phyloP scores from a whole-genome alignment of 2,113 vertebrate species.

The Okapia johnstoni region DNA sequence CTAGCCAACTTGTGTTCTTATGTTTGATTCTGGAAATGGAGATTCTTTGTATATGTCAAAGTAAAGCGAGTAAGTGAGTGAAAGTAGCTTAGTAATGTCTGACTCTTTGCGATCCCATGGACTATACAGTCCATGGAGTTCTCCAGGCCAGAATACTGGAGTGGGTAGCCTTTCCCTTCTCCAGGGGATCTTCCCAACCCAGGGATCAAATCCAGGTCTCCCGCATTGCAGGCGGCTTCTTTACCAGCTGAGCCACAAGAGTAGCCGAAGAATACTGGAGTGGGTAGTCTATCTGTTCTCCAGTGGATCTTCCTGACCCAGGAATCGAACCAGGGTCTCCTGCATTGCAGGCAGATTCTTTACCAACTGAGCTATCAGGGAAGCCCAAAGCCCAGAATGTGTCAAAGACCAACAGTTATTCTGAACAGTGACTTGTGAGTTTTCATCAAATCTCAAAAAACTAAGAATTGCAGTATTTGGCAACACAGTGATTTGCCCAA shows the following conservation, averaged over 20 bases:
- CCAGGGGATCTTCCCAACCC: neutral
- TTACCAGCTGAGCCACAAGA: neutral
- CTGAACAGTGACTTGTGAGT: neutral
- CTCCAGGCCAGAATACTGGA: neutral
- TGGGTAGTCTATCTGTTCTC: neutral
- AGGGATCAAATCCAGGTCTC: neutral
- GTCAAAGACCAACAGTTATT: neutral
- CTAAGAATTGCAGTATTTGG: neutral
- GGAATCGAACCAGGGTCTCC: neutral
- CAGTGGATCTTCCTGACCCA: neutral
- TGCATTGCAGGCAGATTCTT: neutral
- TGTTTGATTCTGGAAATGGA: neutral
- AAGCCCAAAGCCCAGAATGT: neutral
- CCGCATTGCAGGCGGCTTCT: neutral
- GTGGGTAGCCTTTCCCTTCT: neutral
- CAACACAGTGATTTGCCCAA: neutral
- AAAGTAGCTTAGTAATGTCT: neutral
- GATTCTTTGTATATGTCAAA: neutral
- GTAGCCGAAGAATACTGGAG: neutral
- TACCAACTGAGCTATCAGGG: neutral
- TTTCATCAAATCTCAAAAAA: neutral
- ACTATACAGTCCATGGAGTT: neutral
- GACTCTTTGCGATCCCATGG: neutral
- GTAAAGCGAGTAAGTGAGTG: neutral
- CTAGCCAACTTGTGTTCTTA: neutral